phyloP scores from a whole-genome alignment of 2,797 vertebrate species.

The Hyperoplus lanceolatus region DNA sequence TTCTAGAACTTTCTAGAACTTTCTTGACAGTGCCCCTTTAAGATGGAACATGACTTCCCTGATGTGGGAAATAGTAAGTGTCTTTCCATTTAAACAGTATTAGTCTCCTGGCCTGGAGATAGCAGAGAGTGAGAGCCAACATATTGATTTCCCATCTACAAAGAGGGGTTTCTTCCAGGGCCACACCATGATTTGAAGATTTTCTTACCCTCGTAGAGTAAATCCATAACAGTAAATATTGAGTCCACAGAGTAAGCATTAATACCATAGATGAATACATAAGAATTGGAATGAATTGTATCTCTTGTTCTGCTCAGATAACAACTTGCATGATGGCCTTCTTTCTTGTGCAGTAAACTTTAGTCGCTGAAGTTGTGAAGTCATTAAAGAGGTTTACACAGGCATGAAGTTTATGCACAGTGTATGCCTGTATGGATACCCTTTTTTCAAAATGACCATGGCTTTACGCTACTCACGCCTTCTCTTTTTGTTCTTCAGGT shows the following conservation, averaged over 20 bases:
- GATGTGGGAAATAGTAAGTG: too few species aligned
- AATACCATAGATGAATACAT: background rate
- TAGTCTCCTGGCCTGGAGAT: too few species aligned
- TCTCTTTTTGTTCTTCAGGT: background rate
- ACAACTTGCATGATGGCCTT: background rate
- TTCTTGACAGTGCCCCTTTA: too few species aligned
- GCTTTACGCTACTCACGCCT: background rate
- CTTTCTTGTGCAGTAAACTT: background rate
- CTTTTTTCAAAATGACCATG: background rate
- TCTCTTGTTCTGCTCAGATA: background rate
- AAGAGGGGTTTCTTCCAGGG: too few species aligned
- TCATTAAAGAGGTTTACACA: background rate
- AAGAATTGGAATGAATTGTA: background rate
- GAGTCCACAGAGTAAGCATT: background rate
- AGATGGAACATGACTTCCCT: too few species aligned
- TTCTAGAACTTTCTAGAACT: too few species aligned
- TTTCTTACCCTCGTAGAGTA: background rate
- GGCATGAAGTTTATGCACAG: too few species aligned
- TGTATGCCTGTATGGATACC: background rate
- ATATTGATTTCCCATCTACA: too few species aligned
- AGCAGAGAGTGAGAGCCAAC: too few species aligned
- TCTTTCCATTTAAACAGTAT: too few species aligned
- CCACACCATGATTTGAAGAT: background rate
- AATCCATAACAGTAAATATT: background rate
- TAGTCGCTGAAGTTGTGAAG: constrained; percentile 13